Evolutionary conservation across 2,797 vertebrate genomes (phyloP).

Genomic region (Zonotrichia albicollis): DNA sequence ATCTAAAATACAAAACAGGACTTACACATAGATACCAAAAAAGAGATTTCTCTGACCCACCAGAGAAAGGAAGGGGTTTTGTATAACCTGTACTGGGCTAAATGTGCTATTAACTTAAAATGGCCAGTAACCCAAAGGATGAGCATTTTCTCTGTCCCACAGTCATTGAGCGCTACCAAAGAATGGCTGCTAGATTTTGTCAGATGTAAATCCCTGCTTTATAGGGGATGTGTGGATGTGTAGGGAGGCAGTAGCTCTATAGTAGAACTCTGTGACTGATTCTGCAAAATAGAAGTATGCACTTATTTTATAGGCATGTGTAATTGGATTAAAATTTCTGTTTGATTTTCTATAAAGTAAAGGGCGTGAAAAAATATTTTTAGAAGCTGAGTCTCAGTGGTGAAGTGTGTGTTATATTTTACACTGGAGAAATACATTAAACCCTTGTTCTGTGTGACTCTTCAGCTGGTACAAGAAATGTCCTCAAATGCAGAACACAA

Average conservation of each 20-base stretch:
- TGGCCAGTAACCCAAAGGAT: neutral
- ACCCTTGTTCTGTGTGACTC: neutral
- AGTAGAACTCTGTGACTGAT: neutral
- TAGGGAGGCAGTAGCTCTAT: neutral
- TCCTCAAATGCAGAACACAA: neutral
- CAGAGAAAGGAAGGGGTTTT: neutral
- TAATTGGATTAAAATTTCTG: neutral
- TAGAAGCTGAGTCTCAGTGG: neutral
- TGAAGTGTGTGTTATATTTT: neutral
- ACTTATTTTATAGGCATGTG: neutral
- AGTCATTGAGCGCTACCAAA: neutral
- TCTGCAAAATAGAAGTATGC: neutral
- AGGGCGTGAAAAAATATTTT: neutral
- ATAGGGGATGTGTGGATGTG: neutral
- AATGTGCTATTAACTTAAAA: neutral
- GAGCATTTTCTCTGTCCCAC: neutral
- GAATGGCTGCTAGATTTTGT: neutral
- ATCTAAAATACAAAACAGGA: neutral
- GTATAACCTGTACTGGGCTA: neutral
- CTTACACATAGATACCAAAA: neutral
- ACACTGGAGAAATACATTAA: neutral
- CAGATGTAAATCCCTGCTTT: neutral
- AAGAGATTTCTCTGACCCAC: neutral
- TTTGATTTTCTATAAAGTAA: neutral
- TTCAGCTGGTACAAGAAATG: neutral